Conservation (phyloP, 2,888 invertebrate species). For the Didymodactylos carnosus region DNA sequence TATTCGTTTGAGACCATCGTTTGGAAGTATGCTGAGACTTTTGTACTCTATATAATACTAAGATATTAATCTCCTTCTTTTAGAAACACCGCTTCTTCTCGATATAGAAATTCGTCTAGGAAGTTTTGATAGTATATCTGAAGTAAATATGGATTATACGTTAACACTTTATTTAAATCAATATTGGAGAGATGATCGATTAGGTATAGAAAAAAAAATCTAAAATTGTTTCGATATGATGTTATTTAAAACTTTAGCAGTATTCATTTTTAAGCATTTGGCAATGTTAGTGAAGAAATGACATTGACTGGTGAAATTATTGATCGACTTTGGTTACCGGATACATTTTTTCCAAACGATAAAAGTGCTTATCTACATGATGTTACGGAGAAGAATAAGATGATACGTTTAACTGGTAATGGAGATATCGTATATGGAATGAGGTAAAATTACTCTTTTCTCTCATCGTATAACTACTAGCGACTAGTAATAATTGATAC, state of each 20-base stretch:
- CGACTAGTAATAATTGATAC: constrained; percentile 2
- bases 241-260: too few relatives aligned
- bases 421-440: constrained; percentile 91
- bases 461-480: not conserved
- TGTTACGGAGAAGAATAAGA: constrained; percentile 90
- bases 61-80: constrained; percentile 21
- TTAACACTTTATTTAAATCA: constrained; percentile 95
- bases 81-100: constrained; percentile 71
- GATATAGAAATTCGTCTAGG: constrained; percentile 94
- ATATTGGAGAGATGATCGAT: constrained; percentile 89
- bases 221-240: too few relatives aligned
- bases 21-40: constrained; percentile 52
- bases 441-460: constrained; percentile 42
- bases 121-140: constrained; percentile 92
- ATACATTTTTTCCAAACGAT: constrained; percentile 95
- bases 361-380: constrained; percentile 93
- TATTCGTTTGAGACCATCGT: constrained; percentile 71
- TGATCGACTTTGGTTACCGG: constrained; percentile 96
- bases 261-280: too few relatives aligned
- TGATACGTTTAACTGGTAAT: constrained; percentile 75
- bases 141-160: constrained; percentile 99
- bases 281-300: constrained; percentile 41
- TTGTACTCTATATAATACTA: not conserved
- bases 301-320: constrained; percentile 90
- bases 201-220: too few relatives aligned